Conservation (phyloP, 2,888 invertebrate genomes). For the Gerris lacustris region DNA sequence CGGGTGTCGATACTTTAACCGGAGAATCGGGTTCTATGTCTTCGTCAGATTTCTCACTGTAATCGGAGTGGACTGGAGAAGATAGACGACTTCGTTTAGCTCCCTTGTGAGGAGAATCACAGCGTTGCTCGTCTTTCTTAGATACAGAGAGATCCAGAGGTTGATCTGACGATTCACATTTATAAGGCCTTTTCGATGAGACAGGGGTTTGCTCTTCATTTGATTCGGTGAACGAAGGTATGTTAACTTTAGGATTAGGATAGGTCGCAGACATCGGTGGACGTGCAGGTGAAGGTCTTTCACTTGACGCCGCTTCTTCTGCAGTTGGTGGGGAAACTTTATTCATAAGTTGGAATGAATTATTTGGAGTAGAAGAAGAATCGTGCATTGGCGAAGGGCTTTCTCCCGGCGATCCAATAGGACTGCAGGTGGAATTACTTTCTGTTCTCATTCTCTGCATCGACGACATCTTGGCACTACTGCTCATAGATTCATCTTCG, state of each 20-base stretch:
- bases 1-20: conserved; percentile 5
- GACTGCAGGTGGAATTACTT: conserved; percentile 21
- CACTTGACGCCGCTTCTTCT: conserved; percentile 51
- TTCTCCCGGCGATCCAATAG: conserved; percentile 43
- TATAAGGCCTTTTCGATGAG: conserved; percentile 19
- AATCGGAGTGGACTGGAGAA: background rate
- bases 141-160: conserved; percentile 29
- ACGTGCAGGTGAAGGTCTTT: conserved; percentile 53
- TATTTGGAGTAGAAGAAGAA: conserved; percentile 20
- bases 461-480: background rate
- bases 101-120: background rate
- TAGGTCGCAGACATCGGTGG: conserved; percentile 38
- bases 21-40: conserved; percentile 3
- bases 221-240: conserved; percentile 39
- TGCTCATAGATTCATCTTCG: conserved; percentile 3
- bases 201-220: conserved; percentile 20
- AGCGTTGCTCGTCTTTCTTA: conserved; percentile 26
- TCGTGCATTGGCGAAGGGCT: conserved; percentile 20
- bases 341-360: conserved; percentile 28
- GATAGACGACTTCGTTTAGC: background rate
- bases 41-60: conserved; percentile 9
- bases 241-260: conserved; percentile 27
- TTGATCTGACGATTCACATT: conserved; percentile 19
- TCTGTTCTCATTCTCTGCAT: background rate
- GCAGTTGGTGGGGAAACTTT: conserved; percentile 55